Evolutionary conservation across 2,888 invertebrate species (phyloP), one percentile per base, ranked within the genome.

Genomic region (Alcis repandata): DNA sequence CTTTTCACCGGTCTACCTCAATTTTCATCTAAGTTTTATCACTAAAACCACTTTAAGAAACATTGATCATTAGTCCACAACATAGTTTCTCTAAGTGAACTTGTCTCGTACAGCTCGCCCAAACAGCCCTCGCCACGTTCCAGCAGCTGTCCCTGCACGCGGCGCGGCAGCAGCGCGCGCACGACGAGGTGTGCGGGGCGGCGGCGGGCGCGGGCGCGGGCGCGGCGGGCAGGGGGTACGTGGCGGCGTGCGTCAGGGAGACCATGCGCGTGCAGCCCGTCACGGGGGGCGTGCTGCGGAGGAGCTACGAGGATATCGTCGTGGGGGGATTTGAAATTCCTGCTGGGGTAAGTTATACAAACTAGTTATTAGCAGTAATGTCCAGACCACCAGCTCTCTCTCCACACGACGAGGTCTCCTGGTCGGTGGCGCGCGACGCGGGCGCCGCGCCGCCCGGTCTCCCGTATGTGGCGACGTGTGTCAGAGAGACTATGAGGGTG

Each of bases 71-170:
- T 15, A 15, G 15, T 40, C 8, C 1, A 19, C 1, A 19, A 1
- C 10, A 17, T 10, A 2, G 10, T 19, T 20, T 19, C 3, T 19
- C 4, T 19, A 27, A 27, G 27, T 43, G 1, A 17, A 41, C 11
- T 0, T 32, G 15, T 32, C 15, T 17, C 13, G 10, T 13, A 51
- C 83, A 92, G 92, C 83, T 92, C 0, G 89, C 88, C 33, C 92
- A 92, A 73, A 87, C 92, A 62, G 91, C 92, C 0, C 69, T 92
- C 0, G 86, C 84, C 71, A 87, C 89, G 85, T 85, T 92, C 75
- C 87, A 91, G 84, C 88, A 92, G 17, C 80, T 92, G 0, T 90
- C 92, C 0, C 83, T 92, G 0, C 87, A 92, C 82, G 90, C 92
- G 0, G 92, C 92, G 0, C 84, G 84, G 0, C 92, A 93, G 43